phyloP scores from a whole-genome alignment of 2,113 vertebrate species.

The Coracopsis vasa region DNA sequence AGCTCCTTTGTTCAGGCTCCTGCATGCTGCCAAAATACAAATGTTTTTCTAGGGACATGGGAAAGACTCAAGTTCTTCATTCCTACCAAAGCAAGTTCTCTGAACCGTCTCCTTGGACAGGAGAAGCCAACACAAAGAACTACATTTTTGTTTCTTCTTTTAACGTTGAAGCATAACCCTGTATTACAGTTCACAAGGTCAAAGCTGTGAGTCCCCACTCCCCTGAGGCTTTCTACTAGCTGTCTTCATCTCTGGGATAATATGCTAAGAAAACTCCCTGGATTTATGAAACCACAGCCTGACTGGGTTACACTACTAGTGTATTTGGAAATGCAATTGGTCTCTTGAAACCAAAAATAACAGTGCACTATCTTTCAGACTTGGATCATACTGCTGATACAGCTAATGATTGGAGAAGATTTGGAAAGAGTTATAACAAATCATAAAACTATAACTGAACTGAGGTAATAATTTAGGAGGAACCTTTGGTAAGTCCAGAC shows the following conservation, averaged over 20 bases:
- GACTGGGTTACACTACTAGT: constrained; percentile 41
- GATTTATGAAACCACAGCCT: constrained; percentile 59
- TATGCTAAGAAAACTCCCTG: constrained; percentile 23
- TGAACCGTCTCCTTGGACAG: not conserved
- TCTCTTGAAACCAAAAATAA: constrained; percentile 66
- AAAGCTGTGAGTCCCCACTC: constrained; percentile 25
- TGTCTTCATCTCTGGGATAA: constrained; percentile 37
- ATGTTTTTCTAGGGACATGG: not conserved
- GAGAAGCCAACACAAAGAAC: not conserved
- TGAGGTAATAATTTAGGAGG: constrained; percentile 34
- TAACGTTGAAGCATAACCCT: not conserved
- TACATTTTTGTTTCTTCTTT: not conserved
- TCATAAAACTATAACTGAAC: constrained; percentile 43
- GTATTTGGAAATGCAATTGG: constrained; percentile 54
- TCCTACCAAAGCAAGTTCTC: not conserved
- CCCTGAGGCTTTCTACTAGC: constrained; percentile 1
- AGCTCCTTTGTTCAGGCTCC: not conserved
- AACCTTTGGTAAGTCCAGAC: not conserved
- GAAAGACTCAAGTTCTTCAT: not conserved
- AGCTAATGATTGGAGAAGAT: constrained; percentile 52
- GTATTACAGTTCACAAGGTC: constrained; percentile 6
- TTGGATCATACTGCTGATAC: constrained; percentile 42
- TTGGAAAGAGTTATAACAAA: constrained; percentile 41
- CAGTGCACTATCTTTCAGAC: constrained; percentile 1
- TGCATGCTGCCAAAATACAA: not conserved